Conservation (phyloP, 2,797 vertebrate genomes). For the Percopsis omiscomaycus region DNA sequence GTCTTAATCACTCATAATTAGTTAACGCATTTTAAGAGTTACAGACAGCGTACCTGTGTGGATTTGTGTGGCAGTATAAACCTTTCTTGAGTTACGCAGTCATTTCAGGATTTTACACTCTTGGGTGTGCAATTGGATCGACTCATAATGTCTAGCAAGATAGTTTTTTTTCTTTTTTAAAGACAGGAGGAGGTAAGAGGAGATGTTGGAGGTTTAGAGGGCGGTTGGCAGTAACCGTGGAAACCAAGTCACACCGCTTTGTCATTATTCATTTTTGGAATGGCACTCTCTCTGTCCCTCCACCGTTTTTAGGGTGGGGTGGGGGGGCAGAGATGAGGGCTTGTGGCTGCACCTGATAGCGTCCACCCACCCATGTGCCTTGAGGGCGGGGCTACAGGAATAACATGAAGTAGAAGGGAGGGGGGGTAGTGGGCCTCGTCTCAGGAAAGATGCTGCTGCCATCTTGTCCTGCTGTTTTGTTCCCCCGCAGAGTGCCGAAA, state of each 20-base stretch:
- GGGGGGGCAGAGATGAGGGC: slow-evolving; percentile 36
- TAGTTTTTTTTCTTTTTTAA: slow-evolving; percentile 46
- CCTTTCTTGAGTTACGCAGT: slow-evolving; percentile 69
- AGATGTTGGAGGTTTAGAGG: slow-evolving; percentile 40
- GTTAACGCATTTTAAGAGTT: slow-evolving; percentile 70
- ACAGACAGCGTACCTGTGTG: slow-evolving; percentile 59
- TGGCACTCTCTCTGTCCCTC: slow-evolving; percentile 37
- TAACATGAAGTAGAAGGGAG: slow-evolving; percentile 44
- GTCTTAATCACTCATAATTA: slow-evolving; percentile 79
- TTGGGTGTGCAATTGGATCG: slow-evolving; percentile 74
- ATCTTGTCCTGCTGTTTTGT: slow-evolving; percentile 77
- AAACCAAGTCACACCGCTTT: slow-evolving; percentile 58
- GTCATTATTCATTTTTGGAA: slow-evolving; percentile 59
- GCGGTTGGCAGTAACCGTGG: slow-evolving; percentile 50
- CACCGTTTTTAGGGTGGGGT: background rate
- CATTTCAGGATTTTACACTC: slow-evolving; percentile 71
- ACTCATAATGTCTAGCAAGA: slow-evolving; percentile 71
- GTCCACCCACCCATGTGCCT: slow-evolving; percentile 27
- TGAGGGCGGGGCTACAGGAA: slow-evolving; percentile 40
- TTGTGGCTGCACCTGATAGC: slow-evolving; percentile 35
- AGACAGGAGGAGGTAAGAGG: slow-evolving; percentile 45
- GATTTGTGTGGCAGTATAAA: slow-evolving; percentile 65
- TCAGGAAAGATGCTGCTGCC: slow-evolving; percentile 68
- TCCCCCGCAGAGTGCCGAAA: slow-evolving; percentile 79
- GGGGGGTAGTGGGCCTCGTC: slow-evolving; percentile 54